Percentiles rank a stretch among this genome's conserved stretches.
Conservation (phyloP, 2,888 invertebrate species). For the Anthrax anthrax region DNA sequence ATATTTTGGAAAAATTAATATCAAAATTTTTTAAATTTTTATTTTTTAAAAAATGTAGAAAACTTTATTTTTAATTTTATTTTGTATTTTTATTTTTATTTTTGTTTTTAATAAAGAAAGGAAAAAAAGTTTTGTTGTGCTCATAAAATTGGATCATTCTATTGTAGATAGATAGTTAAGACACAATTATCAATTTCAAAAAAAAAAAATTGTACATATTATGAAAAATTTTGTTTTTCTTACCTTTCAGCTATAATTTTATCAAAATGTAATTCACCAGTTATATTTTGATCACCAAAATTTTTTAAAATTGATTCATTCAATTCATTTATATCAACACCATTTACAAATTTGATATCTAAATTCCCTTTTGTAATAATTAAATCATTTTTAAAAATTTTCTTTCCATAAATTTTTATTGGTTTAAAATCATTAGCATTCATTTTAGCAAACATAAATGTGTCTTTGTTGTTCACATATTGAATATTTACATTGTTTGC, state of each 20-base stretch:
- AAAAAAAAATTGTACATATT: no score
- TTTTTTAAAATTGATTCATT: constrained; percentile 31
- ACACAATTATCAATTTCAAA: no score
- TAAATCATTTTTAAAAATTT: constrained; percentile 34
- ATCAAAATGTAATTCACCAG: constrained; percentile 31
- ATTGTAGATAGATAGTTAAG: no score
- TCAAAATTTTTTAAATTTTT: no score
- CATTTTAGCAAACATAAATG: constrained; percentile 32
- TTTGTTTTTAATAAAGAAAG: no score
- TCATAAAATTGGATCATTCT: no score
- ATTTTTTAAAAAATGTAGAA: no score
- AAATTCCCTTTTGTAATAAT: constrained; percentile 31
- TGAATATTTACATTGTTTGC: constrained; percentile 31
- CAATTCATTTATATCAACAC: constrained; percentile 32
- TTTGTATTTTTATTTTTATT: no score
- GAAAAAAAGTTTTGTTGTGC: no score
- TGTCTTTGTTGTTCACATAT: constrained; percentile 34
- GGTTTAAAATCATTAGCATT: constrained; percentile 30
- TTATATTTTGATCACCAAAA: constrained; percentile 35
- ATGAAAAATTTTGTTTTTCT: no score
- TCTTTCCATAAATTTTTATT: constrained; percentile 38
- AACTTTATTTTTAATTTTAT: no score
- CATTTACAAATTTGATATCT: constrained; percentile 34
- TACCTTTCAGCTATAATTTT: constrained; percentile 23
- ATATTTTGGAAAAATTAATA: no score